Percentiles rank a stretch among this genome's conserved stretches.
Conservation (phyloP, 2,113 vertebrate species). For the Ophthalmolycus amberensis region DNA sequence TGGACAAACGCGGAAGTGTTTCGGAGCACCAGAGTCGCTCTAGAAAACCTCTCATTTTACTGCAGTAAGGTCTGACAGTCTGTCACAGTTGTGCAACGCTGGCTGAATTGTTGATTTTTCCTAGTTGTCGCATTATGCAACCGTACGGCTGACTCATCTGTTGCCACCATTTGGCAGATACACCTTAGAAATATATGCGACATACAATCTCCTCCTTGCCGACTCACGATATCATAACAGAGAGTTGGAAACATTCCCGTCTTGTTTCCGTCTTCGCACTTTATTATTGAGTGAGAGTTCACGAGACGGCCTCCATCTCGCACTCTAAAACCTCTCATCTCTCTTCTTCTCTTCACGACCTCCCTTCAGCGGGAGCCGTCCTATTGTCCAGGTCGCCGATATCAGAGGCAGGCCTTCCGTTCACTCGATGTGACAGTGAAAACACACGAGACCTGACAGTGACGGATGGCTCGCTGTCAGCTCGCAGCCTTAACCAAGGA, state of each 20-base stretch:
- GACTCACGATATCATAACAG: neutral
- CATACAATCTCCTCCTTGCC: neutral
- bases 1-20: too few species aligned
- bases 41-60: too few species aligned
- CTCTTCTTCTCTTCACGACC: neutral
- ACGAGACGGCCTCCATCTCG: neutral
- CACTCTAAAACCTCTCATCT: neutral
- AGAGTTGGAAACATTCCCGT: constrained; percentile 17
- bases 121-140: constrained; percentile 13
- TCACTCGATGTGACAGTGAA: constrained; percentile 48
- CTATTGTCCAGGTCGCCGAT: constrained; percentile 19
- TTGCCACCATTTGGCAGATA: constrained; percentile 23
- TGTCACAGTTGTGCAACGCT: too few species aligned
- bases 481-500: constrained; percentile 65
- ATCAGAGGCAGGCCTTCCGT: constrained; percentile 40
- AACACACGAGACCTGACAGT: constrained; percentile 62
- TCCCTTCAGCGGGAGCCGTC: neutral
- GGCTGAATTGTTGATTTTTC: neutral
- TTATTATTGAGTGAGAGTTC: neutral
- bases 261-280: constrained; percentile 3
- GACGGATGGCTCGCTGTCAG: constrained; percentile 71
- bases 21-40: too few species aligned
- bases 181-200: constrained; percentile 6
- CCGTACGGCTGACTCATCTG: constrained; percentile 25
- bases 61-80: too few species aligned